phyloP scores from a whole-genome alignment of 2,888 invertebrate genomes.

The Empis stercorea region DNA sequence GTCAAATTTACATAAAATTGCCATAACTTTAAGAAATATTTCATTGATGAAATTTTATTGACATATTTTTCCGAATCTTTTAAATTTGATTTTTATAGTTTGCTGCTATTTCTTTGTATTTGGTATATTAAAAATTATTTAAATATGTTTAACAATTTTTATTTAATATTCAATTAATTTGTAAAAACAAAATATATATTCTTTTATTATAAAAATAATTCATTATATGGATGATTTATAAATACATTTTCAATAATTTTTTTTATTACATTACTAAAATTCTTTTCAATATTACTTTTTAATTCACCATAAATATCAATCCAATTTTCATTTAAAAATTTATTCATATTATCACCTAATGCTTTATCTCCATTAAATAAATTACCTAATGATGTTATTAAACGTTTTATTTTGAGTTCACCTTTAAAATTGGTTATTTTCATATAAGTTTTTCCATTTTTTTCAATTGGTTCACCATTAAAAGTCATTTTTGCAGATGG shows the following conservation, averaged over 20 bases:
- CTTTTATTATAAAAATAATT: constrained; percentile 21
- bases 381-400: constrained; percentile 22
- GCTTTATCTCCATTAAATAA: constrained; percentile 33
- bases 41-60: too few species aligned
- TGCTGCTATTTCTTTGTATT: too few species aligned
- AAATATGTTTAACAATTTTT: too few species aligned
- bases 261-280: constrained; percentile 27
- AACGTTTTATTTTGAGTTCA: background rate
- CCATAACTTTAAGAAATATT: too few species aligned
- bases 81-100: too few species aligned
- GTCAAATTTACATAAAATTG: too few species aligned
- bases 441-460: constrained; percentile 9
- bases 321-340: constrained; percentile 37
- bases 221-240: constrained; percentile 26
- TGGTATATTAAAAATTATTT: too few species aligned
- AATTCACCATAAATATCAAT: constrained; percentile 33
- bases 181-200: too few species aligned
- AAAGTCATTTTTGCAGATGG: constrained; percentile 9
- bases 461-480: constrained; percentile 1
- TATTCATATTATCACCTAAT: constrained; percentile 30
- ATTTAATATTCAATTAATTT: too few species aligned
- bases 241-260: constrained; percentile 29
- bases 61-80: too few species aligned
- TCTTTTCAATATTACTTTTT: constrained; percentile 24
- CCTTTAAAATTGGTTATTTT: constrained; percentile 1